phyloP scores from a whole-genome alignment of 2,888 invertebrate genomes.

The Lithophane socia region DNA sequence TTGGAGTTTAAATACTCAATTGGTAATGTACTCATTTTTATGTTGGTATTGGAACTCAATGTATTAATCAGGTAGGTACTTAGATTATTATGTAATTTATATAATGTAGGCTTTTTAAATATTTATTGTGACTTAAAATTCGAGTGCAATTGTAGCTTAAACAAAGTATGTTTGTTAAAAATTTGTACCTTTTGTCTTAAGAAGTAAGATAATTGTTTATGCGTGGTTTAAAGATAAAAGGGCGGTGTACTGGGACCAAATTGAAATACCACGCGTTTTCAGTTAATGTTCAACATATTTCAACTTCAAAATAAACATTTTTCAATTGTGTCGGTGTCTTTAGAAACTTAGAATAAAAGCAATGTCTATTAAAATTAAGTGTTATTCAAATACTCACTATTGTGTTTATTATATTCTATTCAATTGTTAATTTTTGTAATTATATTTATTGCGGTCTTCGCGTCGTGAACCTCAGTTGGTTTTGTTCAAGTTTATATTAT shows the following conservation, averaged over 20 bases:
- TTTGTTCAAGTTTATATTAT: slow-evolving; percentile 56
- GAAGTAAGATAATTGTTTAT: slow-evolving; percentile 29
- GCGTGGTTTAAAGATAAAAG: slow-evolving; percentile 52
- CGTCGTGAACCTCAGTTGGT: slow-evolving; percentile 30
- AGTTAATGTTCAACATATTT: slow-evolving; percentile 60
- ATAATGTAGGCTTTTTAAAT: slow-evolving; percentile 8
- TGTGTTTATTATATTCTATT: slow-evolving; percentile 51
- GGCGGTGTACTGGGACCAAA: slow-evolving; percentile 53
- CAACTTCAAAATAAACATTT: slow-evolving; percentile 41
- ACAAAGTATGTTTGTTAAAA: slow-evolving; percentile 18
- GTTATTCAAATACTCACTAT: slow-evolving; percentile 54
- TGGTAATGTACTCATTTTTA: slow-evolving; percentile 21
- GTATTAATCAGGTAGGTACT: slow-evolving; percentile 28
- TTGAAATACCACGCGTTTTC: slow-evolving; percentile 61
- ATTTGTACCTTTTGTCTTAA: slow-evolving; percentile 19
- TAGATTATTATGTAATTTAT: slow-evolving; percentile 21
- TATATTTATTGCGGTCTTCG: slow-evolving; percentile 19
- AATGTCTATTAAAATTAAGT: slow-evolving; percentile 47
- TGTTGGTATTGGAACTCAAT: not conserved
- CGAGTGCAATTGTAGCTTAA: slow-evolving; percentile 13
- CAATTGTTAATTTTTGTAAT: slow-evolving; percentile 56
- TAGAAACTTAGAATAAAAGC: slow-evolving; percentile 36
- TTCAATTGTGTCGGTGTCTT: slow-evolving; percentile 33
- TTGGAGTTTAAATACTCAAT: slow-evolving; percentile 27
- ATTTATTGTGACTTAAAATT: slow-evolving; percentile 29